Conservation (phyloP, 2,888 invertebrate species). For the Ferrisia virgata region DNA sequence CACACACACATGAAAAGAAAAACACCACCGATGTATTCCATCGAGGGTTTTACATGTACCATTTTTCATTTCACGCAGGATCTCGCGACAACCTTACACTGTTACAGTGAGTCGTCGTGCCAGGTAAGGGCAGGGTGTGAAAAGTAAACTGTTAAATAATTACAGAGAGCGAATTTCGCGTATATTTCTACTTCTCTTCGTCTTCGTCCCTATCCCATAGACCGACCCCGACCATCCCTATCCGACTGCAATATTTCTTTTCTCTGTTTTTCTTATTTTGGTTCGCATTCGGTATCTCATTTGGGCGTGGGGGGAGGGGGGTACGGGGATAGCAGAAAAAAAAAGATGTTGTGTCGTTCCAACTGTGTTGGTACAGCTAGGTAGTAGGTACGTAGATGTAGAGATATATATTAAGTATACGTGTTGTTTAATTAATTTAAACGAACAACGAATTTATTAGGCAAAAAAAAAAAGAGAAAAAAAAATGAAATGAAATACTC, state of each 20-base stretch:
- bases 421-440: conserved; percentile 7
- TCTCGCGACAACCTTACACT: neutral
- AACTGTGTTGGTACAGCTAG: too few relatives aligned
- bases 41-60: neutral
- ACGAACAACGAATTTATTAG: conserved; percentile 1
- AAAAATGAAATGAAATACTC: neutral
- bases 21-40: neutral
- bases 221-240: too few relatives aligned
- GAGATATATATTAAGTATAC: neutral
- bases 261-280: neutral
- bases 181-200: too few relatives aligned
- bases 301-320: too few relatives aligned
- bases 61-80: neutral
- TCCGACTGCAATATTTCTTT: neutral
- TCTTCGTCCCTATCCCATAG: too few relatives aligned
- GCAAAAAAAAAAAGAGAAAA: neutral
- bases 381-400: too few relatives aligned
- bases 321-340: too few relatives aligned
- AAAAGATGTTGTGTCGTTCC: neutral
- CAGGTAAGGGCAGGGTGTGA: neutral
- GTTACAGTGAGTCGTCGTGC: too few relatives aligned
- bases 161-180: neutral
- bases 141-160: conserved; percentile 3
- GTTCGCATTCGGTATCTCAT: too few relatives aligned
- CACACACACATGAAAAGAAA: too few relatives aligned